A percentile compares a stretch with the other conserved stretches of the same genome.
Conservation (phyloP, 2,888 invertebrate genomes). For the Limnephilus marmoratus region DNA sequence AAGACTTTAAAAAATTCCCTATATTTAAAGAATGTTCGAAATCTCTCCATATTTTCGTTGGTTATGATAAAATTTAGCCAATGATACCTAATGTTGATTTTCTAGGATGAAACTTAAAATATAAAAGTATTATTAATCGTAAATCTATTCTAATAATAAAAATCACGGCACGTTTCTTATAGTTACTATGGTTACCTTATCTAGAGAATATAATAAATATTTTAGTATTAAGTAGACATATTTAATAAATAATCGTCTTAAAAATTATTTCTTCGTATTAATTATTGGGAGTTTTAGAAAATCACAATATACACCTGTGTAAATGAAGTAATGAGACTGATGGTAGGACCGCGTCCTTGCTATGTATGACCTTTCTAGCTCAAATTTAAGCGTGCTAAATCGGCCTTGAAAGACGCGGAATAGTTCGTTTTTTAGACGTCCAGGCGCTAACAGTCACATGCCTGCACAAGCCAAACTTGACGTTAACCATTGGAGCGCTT, state of each 20-base stretch:
- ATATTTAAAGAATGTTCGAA: neutral
- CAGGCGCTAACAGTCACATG: no score
- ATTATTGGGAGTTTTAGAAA: slow-evolving; percentile 12
- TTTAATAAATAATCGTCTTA: slow-evolving; percentile 25
- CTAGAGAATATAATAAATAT: slow-evolving; percentile 44
- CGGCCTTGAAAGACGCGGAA: no score
- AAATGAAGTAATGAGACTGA: no score
- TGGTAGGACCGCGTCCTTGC: no score
- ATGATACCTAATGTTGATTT: neutral
- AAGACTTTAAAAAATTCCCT: neutral
- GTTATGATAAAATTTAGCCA: neutral
- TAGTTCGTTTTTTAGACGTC: no score
- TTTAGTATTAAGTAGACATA: neutral
- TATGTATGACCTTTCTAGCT: no score
- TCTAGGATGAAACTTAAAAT: neutral
- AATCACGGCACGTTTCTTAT: slow-evolving; percentile 47
- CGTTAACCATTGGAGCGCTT: no score
- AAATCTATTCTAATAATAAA: neutral
- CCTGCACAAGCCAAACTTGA: no score
- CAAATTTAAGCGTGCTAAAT: no score
- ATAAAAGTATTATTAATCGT: neutral
- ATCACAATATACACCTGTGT: neutral
- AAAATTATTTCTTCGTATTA: neutral
- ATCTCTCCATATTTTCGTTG: neutral
- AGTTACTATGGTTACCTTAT: slow-evolving; percentile 22